phyloP scores from a whole-genome alignment of 2,113 vertebrate genomes.

The Brienomyrus brachyistius region DNA sequence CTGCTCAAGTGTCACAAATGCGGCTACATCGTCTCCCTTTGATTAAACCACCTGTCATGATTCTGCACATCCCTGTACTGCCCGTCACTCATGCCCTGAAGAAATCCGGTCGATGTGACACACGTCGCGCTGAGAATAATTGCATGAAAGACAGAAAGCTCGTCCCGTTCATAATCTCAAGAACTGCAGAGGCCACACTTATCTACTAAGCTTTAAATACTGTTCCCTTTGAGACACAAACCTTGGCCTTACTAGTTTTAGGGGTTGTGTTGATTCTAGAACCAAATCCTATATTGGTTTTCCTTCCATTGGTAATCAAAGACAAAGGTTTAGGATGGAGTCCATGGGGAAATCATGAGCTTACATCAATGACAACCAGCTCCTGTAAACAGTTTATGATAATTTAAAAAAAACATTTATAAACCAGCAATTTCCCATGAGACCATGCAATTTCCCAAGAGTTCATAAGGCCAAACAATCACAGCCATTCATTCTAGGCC shows the following conservation, averaged over 20 bases:
- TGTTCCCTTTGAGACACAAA: neutral
- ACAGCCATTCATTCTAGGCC: neutral
- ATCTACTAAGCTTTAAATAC: neutral
- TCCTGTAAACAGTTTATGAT: neutral
- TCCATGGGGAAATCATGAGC: neutral
- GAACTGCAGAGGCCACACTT: neutral
- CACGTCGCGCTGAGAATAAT: neutral
- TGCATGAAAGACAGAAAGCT: neutral
- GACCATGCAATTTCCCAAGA: neutral
- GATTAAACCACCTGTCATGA: neutral
- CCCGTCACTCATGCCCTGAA: neutral
- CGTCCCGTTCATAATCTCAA: neutral
- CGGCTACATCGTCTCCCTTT: neutral
- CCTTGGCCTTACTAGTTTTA: neutral
- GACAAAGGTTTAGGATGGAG: neutral
- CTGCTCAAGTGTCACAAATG: neutral
- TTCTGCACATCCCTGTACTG: neutral
- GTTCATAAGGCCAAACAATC: neutral
- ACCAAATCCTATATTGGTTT: neutral
- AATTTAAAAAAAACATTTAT: conserved; percentile 6
- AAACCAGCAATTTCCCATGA: neutral
- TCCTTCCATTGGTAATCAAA: neutral
- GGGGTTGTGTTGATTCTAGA: neutral
- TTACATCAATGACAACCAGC: neutral
- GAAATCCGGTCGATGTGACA: neutral